Evolutionary conservation across 2,113 vertebrate species (phyloP), one percentile per base, ranked within the genome.

Genomic region (Sciurus niger): DNA sequence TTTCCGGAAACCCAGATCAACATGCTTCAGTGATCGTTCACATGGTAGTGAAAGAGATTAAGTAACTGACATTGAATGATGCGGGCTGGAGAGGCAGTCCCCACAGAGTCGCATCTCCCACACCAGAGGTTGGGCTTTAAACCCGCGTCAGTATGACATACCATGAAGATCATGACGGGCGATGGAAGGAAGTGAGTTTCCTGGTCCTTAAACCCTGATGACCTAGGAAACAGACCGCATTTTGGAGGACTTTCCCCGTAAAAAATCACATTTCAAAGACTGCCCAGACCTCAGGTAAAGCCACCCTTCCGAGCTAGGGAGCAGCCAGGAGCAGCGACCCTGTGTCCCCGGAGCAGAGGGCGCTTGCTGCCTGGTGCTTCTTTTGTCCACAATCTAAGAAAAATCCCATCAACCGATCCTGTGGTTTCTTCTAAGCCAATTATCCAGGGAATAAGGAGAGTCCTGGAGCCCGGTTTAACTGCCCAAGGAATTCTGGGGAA

Each of bases 311-410:
- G 73, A 34, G 60, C 22, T 63, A 8, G 24, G 18, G 22, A 25
- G 65, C 28, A 53, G 22, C 13, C 3, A 0, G 10, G 30, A 24
- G 72, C 3, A 0, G 8, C 6, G 20, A 12, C 28, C 14, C 9
- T 63, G 55, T 8, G 11, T 34, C 55, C 37, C 25, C 7, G 20
- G 43, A 58, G 10, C 58, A 65, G 28, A 46, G 40, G 22, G 53
- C 53, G 28, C 4, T 14, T 34, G 73, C 37, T 79, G 9, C n/a
- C 43, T 65, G 10, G 17, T 37, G 22, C 4, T 37, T 92, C 43
- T 43, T 34, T 24, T 76, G 25, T 74, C n/a, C 72, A 79, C 10
- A 60, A 25, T 60, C 63, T 24, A 30, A 65, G 72, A 28, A 93
- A 32, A 78, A 37, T 14, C 17, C 63, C 8, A 51, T 65, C 16